Percentiles rank a stretch among this genome's conserved stretches.
These are phyloP conservation scores for Aplocera efformata DNA, from an alignment of 2,888 invertebrate genomes.

Conservation along the genomic window DNA sequence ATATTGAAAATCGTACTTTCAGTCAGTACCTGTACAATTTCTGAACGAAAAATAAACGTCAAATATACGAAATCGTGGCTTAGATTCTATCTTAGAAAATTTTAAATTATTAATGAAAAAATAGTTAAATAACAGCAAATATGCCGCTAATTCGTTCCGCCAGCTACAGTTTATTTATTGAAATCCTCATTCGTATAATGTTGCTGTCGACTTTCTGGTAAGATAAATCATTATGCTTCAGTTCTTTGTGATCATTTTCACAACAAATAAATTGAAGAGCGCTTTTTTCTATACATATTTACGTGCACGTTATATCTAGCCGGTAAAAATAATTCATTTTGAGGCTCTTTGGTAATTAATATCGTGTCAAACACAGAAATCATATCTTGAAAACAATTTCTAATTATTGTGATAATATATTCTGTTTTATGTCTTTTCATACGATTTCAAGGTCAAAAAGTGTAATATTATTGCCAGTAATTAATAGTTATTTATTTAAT, in stretches of 20 bases:
- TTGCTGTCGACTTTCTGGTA: constrained; percentile 78
- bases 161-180: constrained; percentile 67
- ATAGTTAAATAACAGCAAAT: constrained; percentile 27
- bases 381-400: background rate
- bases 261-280: constrained; percentile 35
- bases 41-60: constrained; percentile 37
- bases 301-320: background rate
- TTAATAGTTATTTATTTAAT: too few species aligned
- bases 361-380: too few species aligned
- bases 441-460: background rate
- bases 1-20: too few species aligned
- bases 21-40: too few species aligned
- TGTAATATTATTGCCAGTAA: background rate
- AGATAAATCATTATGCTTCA: constrained; percentile 55
- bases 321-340: background rate
- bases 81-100: constrained; percentile 12
- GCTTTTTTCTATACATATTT: background rate
- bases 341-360: background rate
- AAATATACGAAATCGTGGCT: constrained; percentile 16
- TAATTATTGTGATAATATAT: background rate
- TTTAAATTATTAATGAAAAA: constrained; percentile 14
- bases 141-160: constrained; percentile 72
- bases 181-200: constrained; percentile 71
- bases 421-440: background rate
- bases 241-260: constrained; percentile 19